phyloP scores from a whole-genome alignment of 2,888 invertebrate species.

The Bugulina stolonifera region DNA sequence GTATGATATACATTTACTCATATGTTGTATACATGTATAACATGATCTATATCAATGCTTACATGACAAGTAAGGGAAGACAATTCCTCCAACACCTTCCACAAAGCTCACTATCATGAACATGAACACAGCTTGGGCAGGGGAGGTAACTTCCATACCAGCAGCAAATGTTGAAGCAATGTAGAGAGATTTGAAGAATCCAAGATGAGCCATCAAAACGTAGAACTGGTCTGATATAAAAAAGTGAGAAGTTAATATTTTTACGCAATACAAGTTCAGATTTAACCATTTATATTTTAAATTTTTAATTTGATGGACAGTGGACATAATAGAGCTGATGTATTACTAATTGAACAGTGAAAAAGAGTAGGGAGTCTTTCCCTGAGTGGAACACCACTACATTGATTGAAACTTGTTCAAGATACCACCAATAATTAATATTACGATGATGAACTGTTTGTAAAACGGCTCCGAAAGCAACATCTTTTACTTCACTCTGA shows the following conservation, averaged over 20 bases:
- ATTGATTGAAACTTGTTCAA: too few relatives aligned
- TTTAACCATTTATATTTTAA: background rate
- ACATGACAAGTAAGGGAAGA: constrained; percentile 19
- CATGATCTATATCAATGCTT: too few relatives aligned
- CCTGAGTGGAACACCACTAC: too few relatives aligned
- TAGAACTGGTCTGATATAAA: background rate
- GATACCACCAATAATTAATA: too few relatives aligned
- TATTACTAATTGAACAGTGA: too few relatives aligned
- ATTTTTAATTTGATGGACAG: background rate
- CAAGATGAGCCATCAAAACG: background rate
- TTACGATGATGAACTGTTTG: too few relatives aligned
- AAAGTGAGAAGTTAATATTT: background rate
- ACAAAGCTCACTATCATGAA: constrained; percentile 12
- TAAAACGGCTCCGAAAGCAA: too few relatives aligned
- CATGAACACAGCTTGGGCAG: constrained; percentile 2
- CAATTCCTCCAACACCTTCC: constrained; percentile 23
- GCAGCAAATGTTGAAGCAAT: constrained; percentile 2
- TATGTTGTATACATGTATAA: too few relatives aligned
- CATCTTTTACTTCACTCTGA: too few relatives aligned
- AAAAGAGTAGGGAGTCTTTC: too few relatives aligned
- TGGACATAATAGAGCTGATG: background rate
- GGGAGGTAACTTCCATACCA: constrained; percentile 22
- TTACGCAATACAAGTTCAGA: background rate
- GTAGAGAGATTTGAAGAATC: constrained; percentile 22
- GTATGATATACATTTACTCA: too few relatives aligned